Evolutionary conservation across 2,113 vertebrate genomes (phyloP), one percentile per base, ranked within the genome.

Genomic region (Sula dactylatra): DNA sequence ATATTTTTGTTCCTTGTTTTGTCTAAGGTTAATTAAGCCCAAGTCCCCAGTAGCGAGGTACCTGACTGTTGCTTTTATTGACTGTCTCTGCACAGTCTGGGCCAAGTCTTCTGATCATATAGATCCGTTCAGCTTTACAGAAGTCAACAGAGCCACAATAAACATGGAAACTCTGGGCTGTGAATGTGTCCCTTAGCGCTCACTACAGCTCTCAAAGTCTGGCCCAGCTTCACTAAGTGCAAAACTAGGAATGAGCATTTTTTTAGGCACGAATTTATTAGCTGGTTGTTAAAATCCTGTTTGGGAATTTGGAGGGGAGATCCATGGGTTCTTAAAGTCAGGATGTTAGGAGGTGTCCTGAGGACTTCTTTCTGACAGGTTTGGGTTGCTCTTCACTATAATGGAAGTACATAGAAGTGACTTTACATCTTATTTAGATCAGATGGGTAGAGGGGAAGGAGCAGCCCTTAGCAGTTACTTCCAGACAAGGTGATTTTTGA

Each of bases 401-500:
- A 85, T 10, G 64, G 64, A 83, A 94, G 58, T 62, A 70, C 74
- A 16, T 47, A 94, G 66, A 94, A 72, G 29, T 80, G 71, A 61
- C 58, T 97, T 89, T 82, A 58, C 7, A 55, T 66, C n/a, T 93
- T 83, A 94, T 96, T 87, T 86, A 71, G 54, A 88, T 95, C 85
- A 97, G 85, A 92, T 83, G 84, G n/a, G 29, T 50, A 83, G 17
- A 14, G 32, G 66, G 38, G 11, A 91, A 85, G 73, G n/a, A 89
- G 26, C 32, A 85, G 24, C 66, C 62, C 58, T 73, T n/a, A 62
- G 32, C 36, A 66, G 81, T 50, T 94, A 78, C 61, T 73, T 85
- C 42, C 58, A 86, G 74, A 90, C 86, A 93, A 95, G 86, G 93
- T 90, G 93, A 88, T 73, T 96, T 96, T 93, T 90, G 86, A 90